Percentiles rank a stretch among this genome's conserved stretches.
Conservation (phyloP, 2,797 vertebrate genomes). For the Synanceia verrucosa region DNA sequence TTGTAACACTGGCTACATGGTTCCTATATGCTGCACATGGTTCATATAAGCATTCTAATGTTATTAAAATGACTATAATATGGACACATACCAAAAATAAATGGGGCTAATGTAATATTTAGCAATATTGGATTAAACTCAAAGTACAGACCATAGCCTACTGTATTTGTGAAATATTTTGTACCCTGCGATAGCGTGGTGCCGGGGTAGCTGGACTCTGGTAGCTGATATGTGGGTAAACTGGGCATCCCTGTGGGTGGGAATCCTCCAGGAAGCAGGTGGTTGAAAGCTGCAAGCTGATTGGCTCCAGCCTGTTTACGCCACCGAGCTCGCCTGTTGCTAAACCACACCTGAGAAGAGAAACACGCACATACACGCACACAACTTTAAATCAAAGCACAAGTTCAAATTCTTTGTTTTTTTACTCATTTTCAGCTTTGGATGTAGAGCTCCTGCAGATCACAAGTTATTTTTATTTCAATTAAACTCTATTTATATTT, state of each 20-base stretch:
- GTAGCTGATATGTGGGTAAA: slow-evolving; percentile 95
- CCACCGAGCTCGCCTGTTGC: slow-evolving; percentile 96
- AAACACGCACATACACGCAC: background rate
- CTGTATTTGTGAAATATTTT: background rate
- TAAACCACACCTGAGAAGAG: slow-evolving; percentile 94
- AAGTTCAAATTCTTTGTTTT: background rate
- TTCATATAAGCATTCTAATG: slow-evolving; percentile 42
- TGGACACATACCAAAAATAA: slow-evolving; percentile 53
- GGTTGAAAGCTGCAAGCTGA: slow-evolving; percentile 97
- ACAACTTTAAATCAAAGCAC: background rate
- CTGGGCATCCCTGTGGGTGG: slow-evolving; percentile 94
- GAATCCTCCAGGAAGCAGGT: slow-evolving; percentile 95
- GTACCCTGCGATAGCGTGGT: slow-evolving; percentile 93
- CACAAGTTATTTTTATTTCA: background rate
- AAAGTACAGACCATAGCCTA: background rate
- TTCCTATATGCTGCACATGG: slow-evolving; percentile 61
- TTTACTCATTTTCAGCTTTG: background rate
- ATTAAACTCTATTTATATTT: background rate
- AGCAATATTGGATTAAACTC: slow-evolving; percentile 57
- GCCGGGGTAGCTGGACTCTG: slow-evolving; percentile 90
- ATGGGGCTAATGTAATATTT: slow-evolving; percentile 52
- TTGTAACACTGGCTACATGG: slow-evolving; percentile 53
- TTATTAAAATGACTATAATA: slow-evolving; percentile 39
- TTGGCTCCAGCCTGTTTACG: slow-evolving; percentile 98
- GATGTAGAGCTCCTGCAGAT: background rate